These are phyloP conservation scores for Neogobius melanostomus DNA, from an alignment of 2,113 vertebrate species.

Conservation along the genomic window DNA sequence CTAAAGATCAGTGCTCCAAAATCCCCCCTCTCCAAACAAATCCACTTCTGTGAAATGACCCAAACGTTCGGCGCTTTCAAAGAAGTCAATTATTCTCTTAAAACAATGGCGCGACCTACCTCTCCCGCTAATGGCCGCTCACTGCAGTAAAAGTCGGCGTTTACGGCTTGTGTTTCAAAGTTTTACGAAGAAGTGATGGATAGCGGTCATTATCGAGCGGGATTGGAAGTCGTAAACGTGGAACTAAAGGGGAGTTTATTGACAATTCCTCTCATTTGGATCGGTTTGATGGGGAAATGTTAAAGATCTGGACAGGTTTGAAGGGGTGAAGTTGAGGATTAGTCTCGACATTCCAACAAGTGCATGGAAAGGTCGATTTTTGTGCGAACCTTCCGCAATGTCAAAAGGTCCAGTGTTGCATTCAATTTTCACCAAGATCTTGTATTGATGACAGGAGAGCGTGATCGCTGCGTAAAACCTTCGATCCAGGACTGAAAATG, in stretches of 20 bases:
- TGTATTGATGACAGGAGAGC: no score
- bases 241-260: not conserved
- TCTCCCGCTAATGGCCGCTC: not conserved
- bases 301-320: not conserved
- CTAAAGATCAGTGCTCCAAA: not conserved
- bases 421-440: no score
- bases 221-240: not conserved
- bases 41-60: not conserved
- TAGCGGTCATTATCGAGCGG: not conserved
- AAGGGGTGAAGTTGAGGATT: not conserved
- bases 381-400: no score
- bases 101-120: not conserved
- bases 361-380: no score
- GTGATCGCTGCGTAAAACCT: no score
- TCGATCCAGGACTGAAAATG: no score
- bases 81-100: not conserved
- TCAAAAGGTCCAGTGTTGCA: no score
- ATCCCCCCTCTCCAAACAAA: not conserved
- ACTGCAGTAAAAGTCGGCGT: not conserved
- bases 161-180: not conserved
- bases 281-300: not conserved
- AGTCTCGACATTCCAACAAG: no score
- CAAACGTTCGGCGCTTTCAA: not conserved
- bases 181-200: not conserved
- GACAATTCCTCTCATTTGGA: not conserved